phyloP scores from a whole-genome alignment of 2,797 vertebrate genomes.

The Diglossa cyanea region DNA sequence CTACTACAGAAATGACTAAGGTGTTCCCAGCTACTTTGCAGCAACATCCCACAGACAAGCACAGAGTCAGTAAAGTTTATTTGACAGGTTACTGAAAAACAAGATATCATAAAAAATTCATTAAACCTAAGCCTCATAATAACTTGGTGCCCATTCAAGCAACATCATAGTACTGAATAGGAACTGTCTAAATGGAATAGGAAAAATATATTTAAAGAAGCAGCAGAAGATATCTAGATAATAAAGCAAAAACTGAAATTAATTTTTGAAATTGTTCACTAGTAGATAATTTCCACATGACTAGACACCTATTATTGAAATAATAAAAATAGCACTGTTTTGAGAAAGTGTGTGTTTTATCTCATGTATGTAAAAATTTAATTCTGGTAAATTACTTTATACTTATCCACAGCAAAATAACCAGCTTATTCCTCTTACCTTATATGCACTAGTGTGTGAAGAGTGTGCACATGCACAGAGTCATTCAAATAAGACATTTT shows the following conservation, averaged over 20 bases:
- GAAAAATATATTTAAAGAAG: constrained; percentile 41
- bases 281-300: constrained; percentile 21
- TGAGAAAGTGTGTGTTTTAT: constrained; percentile 16
- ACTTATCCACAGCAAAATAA: background rate
- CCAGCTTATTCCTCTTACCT: background rate
- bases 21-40: background rate
- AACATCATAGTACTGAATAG: background rate
- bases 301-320: constrained; percentile 21
- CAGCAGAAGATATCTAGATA: background rate
- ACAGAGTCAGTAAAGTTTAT: constrained; percentile 15
- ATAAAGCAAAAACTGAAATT: constrained; percentile 38
- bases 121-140: constrained; percentile 50
- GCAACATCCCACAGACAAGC: background rate
- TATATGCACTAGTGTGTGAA: background rate
- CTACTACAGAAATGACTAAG: background rate
- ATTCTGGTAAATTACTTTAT: constrained; percentile 4
- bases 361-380: background rate
- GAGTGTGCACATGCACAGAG: background rate
- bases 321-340: constrained; percentile 36
- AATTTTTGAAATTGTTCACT: constrained; percentile 21
- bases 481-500: background rate
- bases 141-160: constrained; percentile 24
- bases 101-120: constrained; percentile 25
- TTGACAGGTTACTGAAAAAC: constrained; percentile 7
- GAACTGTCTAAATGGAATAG: constrained; percentile 5